Percentiles rank a stretch among this genome's conserved stretches.
phyloP scores from a whole-genome alignment of 2,888 invertebrate genomes.

The Dryocosmus kuriphilus region DNA sequence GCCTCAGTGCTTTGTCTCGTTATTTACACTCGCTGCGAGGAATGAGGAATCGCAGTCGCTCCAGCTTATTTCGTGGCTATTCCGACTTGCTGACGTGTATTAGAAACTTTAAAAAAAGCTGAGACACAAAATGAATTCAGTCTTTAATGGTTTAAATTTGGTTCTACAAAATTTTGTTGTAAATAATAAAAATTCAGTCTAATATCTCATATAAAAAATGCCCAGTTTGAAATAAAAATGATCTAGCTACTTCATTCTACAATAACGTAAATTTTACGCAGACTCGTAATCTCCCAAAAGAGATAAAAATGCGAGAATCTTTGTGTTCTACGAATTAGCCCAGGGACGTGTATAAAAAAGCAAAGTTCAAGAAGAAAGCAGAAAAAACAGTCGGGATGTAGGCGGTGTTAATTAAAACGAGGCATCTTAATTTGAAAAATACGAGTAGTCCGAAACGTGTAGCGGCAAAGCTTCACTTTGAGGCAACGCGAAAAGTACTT shows the following conservation, averaged over 20 bases:
- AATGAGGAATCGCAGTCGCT: too few relatives aligned
- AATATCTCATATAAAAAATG: too few relatives aligned
- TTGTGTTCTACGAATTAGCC: slow-evolving; percentile 23
- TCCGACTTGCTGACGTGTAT: too few relatives aligned
- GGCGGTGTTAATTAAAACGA: slow-evolving; percentile 35
- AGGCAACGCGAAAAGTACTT: slow-evolving; percentile 37
- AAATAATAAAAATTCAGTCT: too few relatives aligned
- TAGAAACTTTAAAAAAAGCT: too few relatives aligned
- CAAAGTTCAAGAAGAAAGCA: slow-evolving; percentile 20
- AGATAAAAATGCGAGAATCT: slow-evolving; percentile 1
- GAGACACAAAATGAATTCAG: too few relatives aligned
- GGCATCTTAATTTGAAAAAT: slow-evolving; percentile 35
- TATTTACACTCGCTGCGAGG: too few relatives aligned
- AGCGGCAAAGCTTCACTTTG: slow-evolving; percentile 39
- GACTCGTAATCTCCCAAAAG: neutral
- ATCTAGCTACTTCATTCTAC: neutral
- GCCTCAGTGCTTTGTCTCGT: too few relatives aligned
- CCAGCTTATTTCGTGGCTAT: too few relatives aligned
- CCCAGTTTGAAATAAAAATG: neutral
- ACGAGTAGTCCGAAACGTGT: slow-evolving; percentile 31
- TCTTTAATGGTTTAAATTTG: too few relatives aligned
- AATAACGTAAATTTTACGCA: neutral
- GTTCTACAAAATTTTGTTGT: too few relatives aligned
- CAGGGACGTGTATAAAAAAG: slow-evolving; percentile 24
- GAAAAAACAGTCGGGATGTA: neutral